Conservation (phyloP, 2,888 invertebrate genomes). For the Ectemnius lituratus region DNA sequence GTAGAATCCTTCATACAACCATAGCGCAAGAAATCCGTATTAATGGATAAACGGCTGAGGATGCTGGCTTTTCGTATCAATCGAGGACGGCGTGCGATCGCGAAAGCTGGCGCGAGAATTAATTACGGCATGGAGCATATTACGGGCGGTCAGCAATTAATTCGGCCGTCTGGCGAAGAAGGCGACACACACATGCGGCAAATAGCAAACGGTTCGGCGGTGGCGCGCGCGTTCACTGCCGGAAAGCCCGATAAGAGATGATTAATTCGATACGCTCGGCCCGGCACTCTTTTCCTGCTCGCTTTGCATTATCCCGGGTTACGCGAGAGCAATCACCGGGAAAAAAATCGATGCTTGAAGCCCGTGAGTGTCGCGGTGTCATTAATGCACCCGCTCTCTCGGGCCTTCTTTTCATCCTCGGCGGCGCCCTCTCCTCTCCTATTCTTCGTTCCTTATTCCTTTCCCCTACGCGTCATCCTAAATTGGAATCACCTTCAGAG, state of each 20-base stretch:
- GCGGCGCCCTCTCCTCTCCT: too few relatives aligned
- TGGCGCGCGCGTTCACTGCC: conserved; percentile 1
- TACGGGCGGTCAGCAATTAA: conserved; percentile 23
- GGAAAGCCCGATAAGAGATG: conserved; percentile 26
- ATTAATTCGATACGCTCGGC: conserved; percentile 28
- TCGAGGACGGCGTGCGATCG: too few relatives aligned
- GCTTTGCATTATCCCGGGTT: conserved; percentile 16
- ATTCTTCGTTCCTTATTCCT: background rate
- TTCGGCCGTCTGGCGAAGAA: conserved; percentile 31
- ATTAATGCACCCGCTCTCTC: conserved; percentile 19
- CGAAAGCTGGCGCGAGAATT: too few relatives aligned
- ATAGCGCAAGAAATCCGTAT: too few relatives aligned
- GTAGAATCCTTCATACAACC: too few relatives aligned
- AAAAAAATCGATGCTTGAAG: conserved; percentile 13
- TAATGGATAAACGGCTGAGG: too few relatives aligned
- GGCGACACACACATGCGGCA: conserved; percentile 22
- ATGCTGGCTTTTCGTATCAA: too few relatives aligned
- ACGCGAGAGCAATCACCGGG: conserved; percentile 13
- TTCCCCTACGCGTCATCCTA: background rate
- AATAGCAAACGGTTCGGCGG: conserved; percentile 33
- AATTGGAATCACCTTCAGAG: background rate
- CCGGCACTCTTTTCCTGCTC: conserved; percentile 4
- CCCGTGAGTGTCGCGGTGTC: conserved; percentile 3
- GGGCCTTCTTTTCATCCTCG: background rate
- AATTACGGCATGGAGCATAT: too few relatives aligned